These are phyloP conservation scores for Bombus sibiricus DNA, from an alignment of 1,140 invertebrate species.

Conservation along the genomic window DNA sequence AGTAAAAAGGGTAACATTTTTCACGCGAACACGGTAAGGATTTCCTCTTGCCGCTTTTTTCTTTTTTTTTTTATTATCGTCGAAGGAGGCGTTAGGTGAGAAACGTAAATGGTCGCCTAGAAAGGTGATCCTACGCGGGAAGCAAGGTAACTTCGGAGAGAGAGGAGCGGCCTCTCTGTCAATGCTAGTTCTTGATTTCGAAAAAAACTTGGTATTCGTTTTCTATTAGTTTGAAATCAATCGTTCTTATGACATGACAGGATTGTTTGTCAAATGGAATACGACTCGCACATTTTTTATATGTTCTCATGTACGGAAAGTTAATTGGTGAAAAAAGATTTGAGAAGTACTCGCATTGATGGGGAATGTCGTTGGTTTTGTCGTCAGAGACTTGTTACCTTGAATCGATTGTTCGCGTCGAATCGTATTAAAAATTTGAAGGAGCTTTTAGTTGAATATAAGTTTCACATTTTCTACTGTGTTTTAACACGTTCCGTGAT, in stretches of 20 bases:
- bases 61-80: not conserved
- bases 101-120: conserved; percentile 56
- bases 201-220: not conserved
- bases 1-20: not conserved
- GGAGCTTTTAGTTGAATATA: not conserved
- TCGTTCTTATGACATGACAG: not conserved
- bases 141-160: conserved; percentile 80
- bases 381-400: conserved; percentile 82
- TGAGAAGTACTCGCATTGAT: conserved; percentile 79
- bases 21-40: not conserved
- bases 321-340: not conserved
- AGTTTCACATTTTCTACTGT: not conserved
- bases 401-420: conserved; percentile 71
- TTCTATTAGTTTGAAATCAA: not conserved
- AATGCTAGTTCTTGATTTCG: conserved; percentile 74
- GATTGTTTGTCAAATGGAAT: not conserved
- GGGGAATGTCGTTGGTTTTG: conserved; percentile 78
- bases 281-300: no score
- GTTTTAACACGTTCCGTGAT: conserved; percentile 37
- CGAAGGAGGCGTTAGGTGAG: not conserved
- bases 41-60: not conserved
- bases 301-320: not conserved
- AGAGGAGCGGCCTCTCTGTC: conserved; percentile 80
- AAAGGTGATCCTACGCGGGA: conserved; percentile 78
- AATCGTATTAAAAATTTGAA: not conserved